Base-by-base conservation (phyloP, 2,113 vertebrate species). In the Sander lucioperca region DNA sequence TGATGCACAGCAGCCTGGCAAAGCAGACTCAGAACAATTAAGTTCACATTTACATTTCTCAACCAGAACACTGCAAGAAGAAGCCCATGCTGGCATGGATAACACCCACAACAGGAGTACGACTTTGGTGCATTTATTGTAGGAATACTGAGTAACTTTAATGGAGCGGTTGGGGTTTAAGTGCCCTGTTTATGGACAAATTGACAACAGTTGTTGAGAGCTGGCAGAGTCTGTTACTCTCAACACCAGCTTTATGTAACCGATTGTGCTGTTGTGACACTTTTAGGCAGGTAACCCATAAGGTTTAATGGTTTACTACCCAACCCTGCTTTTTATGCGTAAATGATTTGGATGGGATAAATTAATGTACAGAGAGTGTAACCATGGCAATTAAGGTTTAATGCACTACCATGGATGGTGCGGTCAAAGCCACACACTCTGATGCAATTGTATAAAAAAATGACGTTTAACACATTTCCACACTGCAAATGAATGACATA, bases 161-260 rank as follows among this genome's bases (percentile, higher is more conserved):
- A 84, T 82, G 73, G 75, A 67, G 70, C 69, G 73, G 79, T 78
- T 78, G 67, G 50, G n/a, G 36, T 87, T 85, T 75, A 85, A 89
- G 63, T 86, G 83, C 43, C 56, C 27, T 48, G 53, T 87, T 88
- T 88, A 85, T 86, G 78, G 72, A 76, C 83, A 76, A 30, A 65
- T 64, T 85, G 70, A 80, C 80, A 77, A 27, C 70, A 69, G 82
- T 83, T 85, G 73, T 78, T 59, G 59, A 68, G 68, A 59, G 64
- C 36, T 74, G 54, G 27, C 56, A 63, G 79, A 61, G 63, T 82
- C 50, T 74, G 57, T 81, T 56, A 77, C 50, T 66, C 72, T 73
- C 39, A 19, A 51, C 66, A 36, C n/a, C 12, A 58, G 71, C 73
- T 61, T 62, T 68, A 67, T 75, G 65, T 56, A 48, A 1, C 79